Evolutionary conservation across 2,797 vertebrate species (phyloP).

Genomic region (Capromys pilorides): DNA sequence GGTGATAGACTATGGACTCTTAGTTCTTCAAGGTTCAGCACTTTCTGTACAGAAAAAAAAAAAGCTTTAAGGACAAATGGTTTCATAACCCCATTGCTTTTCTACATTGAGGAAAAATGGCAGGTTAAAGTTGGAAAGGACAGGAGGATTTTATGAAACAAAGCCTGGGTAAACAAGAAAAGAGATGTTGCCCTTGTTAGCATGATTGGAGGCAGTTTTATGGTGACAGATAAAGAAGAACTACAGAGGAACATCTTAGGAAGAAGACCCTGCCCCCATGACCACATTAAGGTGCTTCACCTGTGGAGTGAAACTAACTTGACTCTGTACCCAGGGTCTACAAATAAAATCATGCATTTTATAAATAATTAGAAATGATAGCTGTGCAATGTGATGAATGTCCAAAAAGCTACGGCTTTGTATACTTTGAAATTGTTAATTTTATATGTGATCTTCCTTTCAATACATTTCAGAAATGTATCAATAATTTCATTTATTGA

Average conservation of each 20-base stretch:
- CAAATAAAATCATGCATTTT: not conserved
- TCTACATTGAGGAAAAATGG: not conserved
- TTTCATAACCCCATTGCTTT: not conserved
- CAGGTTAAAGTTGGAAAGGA: not conserved
- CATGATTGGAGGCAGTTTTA: not conserved
- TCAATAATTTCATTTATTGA: not conserved
- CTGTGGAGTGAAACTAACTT: not conserved
- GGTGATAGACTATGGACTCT: not conserved
- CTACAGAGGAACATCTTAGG: not conserved
- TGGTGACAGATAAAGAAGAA: not conserved
- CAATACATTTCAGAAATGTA: not conserved
- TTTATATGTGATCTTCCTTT: not conserved
- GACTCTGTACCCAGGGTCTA: not conserved
- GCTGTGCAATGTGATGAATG: not conserved
- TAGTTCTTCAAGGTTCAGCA: not conserved
- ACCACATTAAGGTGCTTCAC: not conserved
- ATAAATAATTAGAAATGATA: not conserved
- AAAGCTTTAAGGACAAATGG: not conserved
- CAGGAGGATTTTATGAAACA: constrained; percentile 29
- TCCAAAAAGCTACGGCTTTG: not conserved
- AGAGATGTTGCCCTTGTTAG: not conserved
- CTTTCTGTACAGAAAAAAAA: not conserved
- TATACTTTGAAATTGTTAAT: not conserved
- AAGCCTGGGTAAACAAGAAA: not conserved
- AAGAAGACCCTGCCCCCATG: not conserved